phyloP scores from a whole-genome alignment of 2,888 invertebrate species.

The Orthosia gothica region DNA sequence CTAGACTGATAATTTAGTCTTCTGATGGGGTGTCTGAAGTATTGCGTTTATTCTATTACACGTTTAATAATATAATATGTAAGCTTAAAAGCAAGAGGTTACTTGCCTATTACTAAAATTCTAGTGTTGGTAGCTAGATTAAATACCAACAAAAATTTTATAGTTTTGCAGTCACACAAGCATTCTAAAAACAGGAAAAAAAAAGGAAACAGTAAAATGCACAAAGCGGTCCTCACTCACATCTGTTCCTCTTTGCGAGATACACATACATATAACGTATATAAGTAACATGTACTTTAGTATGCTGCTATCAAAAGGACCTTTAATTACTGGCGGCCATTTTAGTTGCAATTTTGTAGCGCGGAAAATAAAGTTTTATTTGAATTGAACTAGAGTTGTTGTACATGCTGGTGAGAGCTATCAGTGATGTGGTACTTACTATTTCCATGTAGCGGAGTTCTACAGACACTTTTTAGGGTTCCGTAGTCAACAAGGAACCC shows the following conservation, averaged over 20 bases:
- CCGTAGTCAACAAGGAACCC: no score
- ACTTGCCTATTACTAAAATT: not conserved
- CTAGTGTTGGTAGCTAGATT: not conserved
- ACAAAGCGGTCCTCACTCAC: conserved; percentile 50
- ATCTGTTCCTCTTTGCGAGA: conserved; percentile 33
- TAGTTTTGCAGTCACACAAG: conserved; percentile 14
- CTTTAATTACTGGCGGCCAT: conserved; percentile 42
- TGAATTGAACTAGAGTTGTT: conserved; percentile 3
- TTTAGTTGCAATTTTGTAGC: conserved; percentile 45
- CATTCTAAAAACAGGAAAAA: conserved; percentile 24
- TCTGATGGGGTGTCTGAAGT: no score
- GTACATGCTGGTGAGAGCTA: conserved; percentile 10
- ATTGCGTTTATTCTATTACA: no score
- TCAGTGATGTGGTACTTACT: not conserved
- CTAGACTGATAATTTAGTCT: no score
- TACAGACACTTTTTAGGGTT: no score
- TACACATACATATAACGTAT: conserved; percentile 4
- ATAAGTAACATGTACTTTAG: conserved; percentile 30
- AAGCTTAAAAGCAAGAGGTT: no score
- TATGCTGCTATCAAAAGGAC: conserved; percentile 27
- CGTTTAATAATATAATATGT: no score
- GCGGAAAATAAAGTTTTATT: conserved; percentile 23
- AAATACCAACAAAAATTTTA: conserved; percentile 11
- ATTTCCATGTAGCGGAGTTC: not conserved
- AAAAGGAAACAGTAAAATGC: conserved; percentile 34